Percentiles rank a stretch among this genome's conserved stretches.
phyloP scores from a whole-genome alignment of 2,888 invertebrate genomes.

The Anthophora plumipes region DNA sequence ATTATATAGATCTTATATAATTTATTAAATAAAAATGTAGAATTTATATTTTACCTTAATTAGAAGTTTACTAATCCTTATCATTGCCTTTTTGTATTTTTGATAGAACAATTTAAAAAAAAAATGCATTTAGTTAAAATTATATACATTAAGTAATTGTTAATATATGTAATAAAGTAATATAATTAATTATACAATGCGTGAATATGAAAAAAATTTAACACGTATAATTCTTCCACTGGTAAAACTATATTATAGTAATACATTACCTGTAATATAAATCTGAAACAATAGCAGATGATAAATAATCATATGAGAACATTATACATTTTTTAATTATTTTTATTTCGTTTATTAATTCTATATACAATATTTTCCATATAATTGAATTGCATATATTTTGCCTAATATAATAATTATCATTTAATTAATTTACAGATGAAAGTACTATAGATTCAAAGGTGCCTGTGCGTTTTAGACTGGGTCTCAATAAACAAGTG shows the following conservation, averaged over 20 bases:
- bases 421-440: slow-evolving; percentile 67
- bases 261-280: neutral
- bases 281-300: neutral
- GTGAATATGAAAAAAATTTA: too few relatives aligned
- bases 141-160: too few relatives aligned
- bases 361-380: neutral
- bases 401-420: slow-evolving; percentile 2
- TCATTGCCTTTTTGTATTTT: too few relatives aligned
- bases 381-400: neutral
- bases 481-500: slow-evolving; percentile 77
- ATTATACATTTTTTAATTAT: neutral
- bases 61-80: too few relatives aligned
- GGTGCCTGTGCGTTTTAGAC: slow-evolving; percentile 75
- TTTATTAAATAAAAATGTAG: too few relatives aligned
- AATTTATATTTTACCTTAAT: too few relatives aligned
- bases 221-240: too few relatives aligned
- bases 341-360: slow-evolving; percentile 3
- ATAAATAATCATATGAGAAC: neutral
- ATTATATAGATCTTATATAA: too few relatives aligned
- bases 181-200: too few relatives aligned
- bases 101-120: too few relatives aligned
- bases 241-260: neutral
- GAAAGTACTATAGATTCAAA: slow-evolving; percentile 76
- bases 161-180: too few relatives aligned
- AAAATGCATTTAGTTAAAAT: too few relatives aligned